Percentiles rank a stretch among this genome's conserved stretches.
Evolutionary conservation across 1,140 invertebrate species (phyloP).

Genomic region (Tetramorium alpestre): DNA sequence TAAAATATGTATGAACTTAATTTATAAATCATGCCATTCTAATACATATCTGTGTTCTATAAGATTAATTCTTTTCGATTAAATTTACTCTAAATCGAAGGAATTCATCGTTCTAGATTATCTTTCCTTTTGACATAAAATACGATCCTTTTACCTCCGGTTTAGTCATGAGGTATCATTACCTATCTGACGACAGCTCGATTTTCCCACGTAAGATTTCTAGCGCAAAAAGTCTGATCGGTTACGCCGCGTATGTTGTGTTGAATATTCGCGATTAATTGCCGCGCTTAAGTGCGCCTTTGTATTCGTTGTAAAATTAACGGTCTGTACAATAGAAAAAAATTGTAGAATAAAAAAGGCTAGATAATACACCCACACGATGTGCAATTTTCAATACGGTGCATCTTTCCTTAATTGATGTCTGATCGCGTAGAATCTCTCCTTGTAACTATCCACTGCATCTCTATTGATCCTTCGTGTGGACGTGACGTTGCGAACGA

Average conservation of each 20-base stretch:
- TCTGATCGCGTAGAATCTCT: slow-evolving; percentile 12
- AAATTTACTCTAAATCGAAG: neutral
- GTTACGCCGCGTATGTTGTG: neutral
- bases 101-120: neutral
- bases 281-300: neutral
- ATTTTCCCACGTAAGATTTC: slow-evolving; percentile 33
- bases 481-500: slow-evolving; percentile 18
- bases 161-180: slow-evolving; percentile 3
- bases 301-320: neutral
- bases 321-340: no score
- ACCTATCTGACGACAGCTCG: neutral
- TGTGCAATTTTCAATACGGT: slow-evolving; percentile 53
- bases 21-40: neutral
- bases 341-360: neutral
- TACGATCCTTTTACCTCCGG: neutral
- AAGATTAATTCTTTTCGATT: neutral
- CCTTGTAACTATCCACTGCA: neutral
- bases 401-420: slow-evolving; percentile 44
- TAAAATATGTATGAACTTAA: neutral
- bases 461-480: slow-evolving; percentile 6
- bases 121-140: neutral
- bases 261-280: slow-evolving; percentile 37
- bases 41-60: neutral
- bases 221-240: neutral
- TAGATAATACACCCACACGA: slow-evolving; percentile 5